Conservation (phyloP, 1,140 invertebrate species). For the Heliconius melpomene region DNA sequence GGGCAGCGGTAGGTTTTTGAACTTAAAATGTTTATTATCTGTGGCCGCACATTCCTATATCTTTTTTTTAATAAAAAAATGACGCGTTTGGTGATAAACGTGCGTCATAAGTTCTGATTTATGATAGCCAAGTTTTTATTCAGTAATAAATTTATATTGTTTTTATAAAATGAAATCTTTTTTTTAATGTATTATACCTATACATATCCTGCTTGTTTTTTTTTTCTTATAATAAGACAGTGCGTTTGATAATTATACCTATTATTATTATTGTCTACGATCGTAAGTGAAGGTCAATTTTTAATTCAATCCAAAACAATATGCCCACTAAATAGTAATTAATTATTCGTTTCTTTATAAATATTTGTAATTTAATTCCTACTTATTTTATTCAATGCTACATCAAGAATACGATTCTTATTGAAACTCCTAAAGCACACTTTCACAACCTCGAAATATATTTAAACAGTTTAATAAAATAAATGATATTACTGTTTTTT, state of each 20-base stretch:
- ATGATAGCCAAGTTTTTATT: neutral
- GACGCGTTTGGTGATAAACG: slow-evolving; percentile 1
- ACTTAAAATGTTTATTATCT: slow-evolving; percentile 35
- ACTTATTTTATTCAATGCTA: too few relatives aligned
- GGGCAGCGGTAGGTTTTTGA: slow-evolving; percentile 49
- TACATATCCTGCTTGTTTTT: neutral
- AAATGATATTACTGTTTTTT: too few relatives aligned
- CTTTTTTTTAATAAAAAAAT: neutral
- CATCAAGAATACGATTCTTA: too few relatives aligned
- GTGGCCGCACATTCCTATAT: neutral
- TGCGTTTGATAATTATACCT: neutral
- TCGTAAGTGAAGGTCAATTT: neutral
- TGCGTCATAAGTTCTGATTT: slow-evolving; percentile 4
- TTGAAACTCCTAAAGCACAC: too few relatives aligned
- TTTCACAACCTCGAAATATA: too few relatives aligned
- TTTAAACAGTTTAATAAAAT: too few relatives aligned
- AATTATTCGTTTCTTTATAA: too few relatives aligned
- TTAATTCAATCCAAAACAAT: too few relatives aligned
- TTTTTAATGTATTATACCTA: neutral
- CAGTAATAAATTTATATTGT: neutral
- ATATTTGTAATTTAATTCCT: too few relatives aligned
- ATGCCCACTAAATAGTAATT: too few relatives aligned
- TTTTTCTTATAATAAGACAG: neutral
- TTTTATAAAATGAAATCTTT: neutral
- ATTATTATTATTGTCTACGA: neutral